Conservation (phyloP, 2,797 vertebrate species). For the Carduelis carduelis region DNA sequence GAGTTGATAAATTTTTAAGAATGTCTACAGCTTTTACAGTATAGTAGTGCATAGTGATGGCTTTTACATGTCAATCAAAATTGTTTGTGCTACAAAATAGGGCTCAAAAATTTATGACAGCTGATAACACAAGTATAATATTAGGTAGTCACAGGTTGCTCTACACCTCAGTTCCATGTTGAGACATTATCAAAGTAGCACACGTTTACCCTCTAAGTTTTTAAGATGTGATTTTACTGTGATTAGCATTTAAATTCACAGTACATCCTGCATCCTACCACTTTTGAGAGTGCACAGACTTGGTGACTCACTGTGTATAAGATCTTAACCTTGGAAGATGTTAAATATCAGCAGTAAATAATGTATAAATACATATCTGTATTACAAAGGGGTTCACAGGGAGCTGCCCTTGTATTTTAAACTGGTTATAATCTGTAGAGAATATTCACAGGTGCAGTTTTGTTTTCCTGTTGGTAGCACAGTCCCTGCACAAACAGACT, state of each 20-base stretch:
- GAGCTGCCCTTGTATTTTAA: not conserved
- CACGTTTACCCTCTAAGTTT: constrained; percentile 42
- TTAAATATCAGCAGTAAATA: not conserved
- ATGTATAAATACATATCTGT: not conserved
- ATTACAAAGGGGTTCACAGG: not conserved
- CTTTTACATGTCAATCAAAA: not conserved
- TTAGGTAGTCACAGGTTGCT: not conserved
- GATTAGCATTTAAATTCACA: not conserved
- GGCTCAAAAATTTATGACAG: not conserved
- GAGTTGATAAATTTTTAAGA: not conserved
- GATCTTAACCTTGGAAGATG: not conserved
- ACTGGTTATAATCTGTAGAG: not conserved
- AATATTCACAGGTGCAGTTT: not conserved
- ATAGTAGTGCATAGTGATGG: accelerated
- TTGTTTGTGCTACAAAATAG: not conserved
- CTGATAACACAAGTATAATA: not conserved
- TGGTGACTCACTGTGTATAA: not conserved
- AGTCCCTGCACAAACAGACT: not conserved
- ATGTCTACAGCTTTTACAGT: not conserved
- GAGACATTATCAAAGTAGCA: constrained; percentile 23
- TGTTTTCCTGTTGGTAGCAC: not conserved
- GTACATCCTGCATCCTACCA: not conserved
- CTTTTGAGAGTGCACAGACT: not conserved
- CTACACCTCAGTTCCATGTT: not conserved
- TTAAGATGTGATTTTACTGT: not conserved